phyloP scores from a whole-genome alignment of 1,140 invertebrate species.

The Tigriopus japonicus region DNA sequence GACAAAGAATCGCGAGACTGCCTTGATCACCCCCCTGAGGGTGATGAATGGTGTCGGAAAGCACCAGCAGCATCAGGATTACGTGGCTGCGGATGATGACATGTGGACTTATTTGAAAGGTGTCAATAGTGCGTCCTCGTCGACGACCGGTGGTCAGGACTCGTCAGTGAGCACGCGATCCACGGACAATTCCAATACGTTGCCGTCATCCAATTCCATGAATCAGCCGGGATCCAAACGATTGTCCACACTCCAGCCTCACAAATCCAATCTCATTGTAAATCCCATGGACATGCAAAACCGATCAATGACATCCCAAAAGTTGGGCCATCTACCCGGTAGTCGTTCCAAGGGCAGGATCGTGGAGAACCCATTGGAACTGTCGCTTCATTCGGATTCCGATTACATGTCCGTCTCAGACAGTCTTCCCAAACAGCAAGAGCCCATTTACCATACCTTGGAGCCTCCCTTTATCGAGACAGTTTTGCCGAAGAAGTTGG shows the following conservation, averaged over 20 bases:
- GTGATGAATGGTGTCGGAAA: too few relatives aligned
- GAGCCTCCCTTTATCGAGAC: background rate
- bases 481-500: too few relatives aligned
- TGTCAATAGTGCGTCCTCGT: background rate
- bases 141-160: background rate
- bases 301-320: background rate
- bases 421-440: background rate
- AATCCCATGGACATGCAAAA: background rate
- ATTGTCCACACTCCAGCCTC: background rate
- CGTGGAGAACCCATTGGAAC: background rate
- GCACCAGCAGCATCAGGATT: too few relatives aligned
- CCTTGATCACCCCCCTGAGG: too few relatives aligned
- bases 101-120: background rate
- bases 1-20: too few relatives aligned
- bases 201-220: background rate
- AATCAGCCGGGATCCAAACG: background rate
- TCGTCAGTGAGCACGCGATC: slow-evolving; percentile 1
- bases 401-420: background rate
- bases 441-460: background rate
- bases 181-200: background rate
- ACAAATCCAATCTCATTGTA: background rate
- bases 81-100: background rate
- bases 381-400: background rate
- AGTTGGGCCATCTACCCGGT: background rate
- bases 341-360: background rate